Evolutionary conservation across 2,113 vertebrate genomes (phyloP).

Genomic region (Nestor notabilis): DNA sequence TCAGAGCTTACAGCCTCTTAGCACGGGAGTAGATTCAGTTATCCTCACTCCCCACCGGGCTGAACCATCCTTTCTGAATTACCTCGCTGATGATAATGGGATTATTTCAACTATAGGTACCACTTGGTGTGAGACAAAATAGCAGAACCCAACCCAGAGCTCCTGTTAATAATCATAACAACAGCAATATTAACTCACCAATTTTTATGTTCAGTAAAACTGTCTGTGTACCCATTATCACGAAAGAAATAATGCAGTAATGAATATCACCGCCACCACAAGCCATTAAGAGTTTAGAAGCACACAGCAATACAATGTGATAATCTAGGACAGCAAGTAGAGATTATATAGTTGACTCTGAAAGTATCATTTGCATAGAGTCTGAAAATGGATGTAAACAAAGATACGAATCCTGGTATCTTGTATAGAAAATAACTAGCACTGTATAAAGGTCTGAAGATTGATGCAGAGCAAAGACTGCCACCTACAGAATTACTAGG

Average conservation of each 20-base stretch:
- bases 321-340: not conserved
- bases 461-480: conserved; percentile 46
- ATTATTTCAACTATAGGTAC: not conserved
- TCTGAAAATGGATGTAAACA: not conserved
- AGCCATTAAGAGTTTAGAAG: not conserved
- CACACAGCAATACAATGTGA: not conserved
- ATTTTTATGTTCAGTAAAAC: not conserved
- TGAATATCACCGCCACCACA: not conserved
- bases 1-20: not conserved
- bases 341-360: not conserved
- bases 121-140: not conserved
- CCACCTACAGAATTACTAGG: conserved; percentile 55
- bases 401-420: not conserved
- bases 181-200: not conserved
- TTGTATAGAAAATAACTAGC: not conserved
- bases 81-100: not conserved
- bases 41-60: not conserved
- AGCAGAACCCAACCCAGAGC: not conserved
- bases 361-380: not conserved
- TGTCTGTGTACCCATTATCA: not conserved
- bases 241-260: not conserved
- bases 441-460: not conserved
- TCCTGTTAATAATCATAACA: not conserved
- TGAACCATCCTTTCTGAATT: not conserved
- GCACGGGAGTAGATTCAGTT: not conserved